Evolutionary conservation across 1,140 invertebrate species (phyloP), one percentile per base, ranked within the genome.

Genomic region (Cardiocondyla obscurior): DNA sequence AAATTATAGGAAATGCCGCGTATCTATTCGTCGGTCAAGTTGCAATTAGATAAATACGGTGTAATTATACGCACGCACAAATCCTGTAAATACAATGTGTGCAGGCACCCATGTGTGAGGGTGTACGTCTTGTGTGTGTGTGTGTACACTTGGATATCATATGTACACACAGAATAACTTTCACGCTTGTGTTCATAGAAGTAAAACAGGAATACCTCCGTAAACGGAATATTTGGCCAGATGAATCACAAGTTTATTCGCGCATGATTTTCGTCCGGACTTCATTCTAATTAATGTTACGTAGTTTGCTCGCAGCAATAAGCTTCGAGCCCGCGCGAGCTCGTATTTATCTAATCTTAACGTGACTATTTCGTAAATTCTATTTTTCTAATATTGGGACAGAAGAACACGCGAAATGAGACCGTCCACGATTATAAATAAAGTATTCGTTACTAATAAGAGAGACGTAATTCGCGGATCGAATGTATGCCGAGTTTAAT

Each of bases 211-310:
- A 14, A 60, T 74, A 74, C 70, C 36, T 44, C 16, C 25, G 70
- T 74, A 60, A 74, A 60, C 53, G 70, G 70, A 30, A 74, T 60
- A 39, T 74, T 74, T 74, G 70, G 36, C 36, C 36, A 60, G 53
- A 58, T 74, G 70, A 60, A 74, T 60, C 53, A 60, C 70, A 73
- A 73, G 70, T 30, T 74, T 74, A 74, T 74, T 74, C 70, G 36
- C 36, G 70, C 70, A 60, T 74, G 53, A 74, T 74, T 74, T 74
- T 74, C 70, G 36, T 46, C 36, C 53, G 10, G 25, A 30, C 25
- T 28, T 44, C 36, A 30, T 60, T 74, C 70, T 74, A 60, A 74
- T 74, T 74, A 74, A 74, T 60, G 70, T 60, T 74, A 74, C n/a
- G 53, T 22, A 74, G 70, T 44, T 60, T 44, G 49, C n/a, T 51